Evolutionary conservation across 1,140 invertebrate genomes (phyloP).

Genomic region (Antheraea pernyi): DNA sequence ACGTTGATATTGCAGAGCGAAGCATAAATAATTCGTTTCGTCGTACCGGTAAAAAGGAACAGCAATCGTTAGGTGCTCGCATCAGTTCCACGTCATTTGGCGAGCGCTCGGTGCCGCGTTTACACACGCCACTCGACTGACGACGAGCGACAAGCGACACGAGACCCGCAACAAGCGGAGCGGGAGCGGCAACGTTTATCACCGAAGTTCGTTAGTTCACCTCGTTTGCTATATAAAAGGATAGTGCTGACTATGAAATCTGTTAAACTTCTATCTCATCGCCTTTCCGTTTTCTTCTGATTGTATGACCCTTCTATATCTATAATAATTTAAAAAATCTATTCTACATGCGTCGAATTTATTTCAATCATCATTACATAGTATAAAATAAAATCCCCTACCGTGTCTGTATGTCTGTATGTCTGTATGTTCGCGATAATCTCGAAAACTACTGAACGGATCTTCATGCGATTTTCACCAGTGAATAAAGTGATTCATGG

Average conservation of each 20-base stretch:
- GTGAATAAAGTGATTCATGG: no score
- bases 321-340: neutral
- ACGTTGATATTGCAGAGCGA: slow-evolving; percentile 25
- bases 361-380: no score
- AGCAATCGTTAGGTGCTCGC: slow-evolving; percentile 63
- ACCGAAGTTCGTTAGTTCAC: slow-evolving; percentile 50
- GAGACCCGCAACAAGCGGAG: neutral
- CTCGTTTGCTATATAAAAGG: slow-evolving; percentile 57
- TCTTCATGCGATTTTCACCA: no score
- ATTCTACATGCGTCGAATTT: no score
- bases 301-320: neutral
- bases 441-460: no score
- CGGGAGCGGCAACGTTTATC: slow-evolving; percentile 40
- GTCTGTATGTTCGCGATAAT: no score
- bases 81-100: slow-evolving; percentile 63
- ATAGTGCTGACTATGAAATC: slow-evolving; percentile 51
- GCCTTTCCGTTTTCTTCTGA: slow-evolving; percentile 15
- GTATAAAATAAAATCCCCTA: no score
- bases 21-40: slow-evolving; percentile 49
- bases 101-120: slow-evolving; percentile 33
- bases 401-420: no score
- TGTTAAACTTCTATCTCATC: slow-evolving; percentile 36
- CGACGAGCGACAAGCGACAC: neutral
- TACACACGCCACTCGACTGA: slow-evolving; percentile 42
- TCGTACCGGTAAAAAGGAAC: slow-evolving; percentile 45